These are phyloP conservation scores for Neuroscelio doddi DNA, from an alignment of 2,888 invertebrate genomes.

Conservation along the genomic window DNA sequence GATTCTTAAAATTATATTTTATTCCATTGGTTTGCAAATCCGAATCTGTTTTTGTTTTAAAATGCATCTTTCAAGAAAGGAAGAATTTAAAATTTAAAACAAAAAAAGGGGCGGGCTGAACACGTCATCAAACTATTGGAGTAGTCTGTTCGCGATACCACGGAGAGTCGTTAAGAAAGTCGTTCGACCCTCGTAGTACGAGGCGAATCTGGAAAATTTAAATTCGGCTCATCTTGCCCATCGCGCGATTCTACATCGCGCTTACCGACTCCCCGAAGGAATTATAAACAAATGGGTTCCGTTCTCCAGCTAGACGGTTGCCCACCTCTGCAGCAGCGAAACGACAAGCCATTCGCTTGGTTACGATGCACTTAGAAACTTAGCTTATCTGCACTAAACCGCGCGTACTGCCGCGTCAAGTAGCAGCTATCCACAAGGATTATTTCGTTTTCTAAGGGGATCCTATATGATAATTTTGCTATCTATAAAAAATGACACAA, in stretches of 20 bases:
- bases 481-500: too few relatives aligned
- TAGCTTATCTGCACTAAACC: conserved; percentile 55
- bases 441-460: too few relatives aligned
- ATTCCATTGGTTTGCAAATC: too few relatives aligned
- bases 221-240: conserved; percentile 38
- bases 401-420: background rate
- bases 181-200: conserved; percentile 26
- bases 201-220: conserved; percentile 43
- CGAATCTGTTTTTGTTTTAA: too few relatives aligned
- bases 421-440: too few relatives aligned
- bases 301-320: conserved; percentile 37
- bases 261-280: conserved; percentile 41
- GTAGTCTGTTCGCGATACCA: conserved; percentile 24
- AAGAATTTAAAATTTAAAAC: too few relatives aligned
- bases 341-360: conserved; percentile 53
- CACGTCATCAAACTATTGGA: conserved; percentile 33
- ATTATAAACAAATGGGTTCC: conserved; percentile 49
- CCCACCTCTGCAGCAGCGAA: conserved; percentile 41
- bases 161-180: conserved; percentile 40
- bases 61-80: too few relatives aligned
- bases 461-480: too few relatives aligned
- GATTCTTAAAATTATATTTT: too few relatives aligned
- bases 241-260: conserved; percentile 15
- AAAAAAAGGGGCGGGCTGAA: too few relatives aligned
- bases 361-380: conserved; percentile 57